phyloP scores from a whole-genome alignment of 1,140 invertebrate species.

The Trigoniulus corallinus region DNA sequence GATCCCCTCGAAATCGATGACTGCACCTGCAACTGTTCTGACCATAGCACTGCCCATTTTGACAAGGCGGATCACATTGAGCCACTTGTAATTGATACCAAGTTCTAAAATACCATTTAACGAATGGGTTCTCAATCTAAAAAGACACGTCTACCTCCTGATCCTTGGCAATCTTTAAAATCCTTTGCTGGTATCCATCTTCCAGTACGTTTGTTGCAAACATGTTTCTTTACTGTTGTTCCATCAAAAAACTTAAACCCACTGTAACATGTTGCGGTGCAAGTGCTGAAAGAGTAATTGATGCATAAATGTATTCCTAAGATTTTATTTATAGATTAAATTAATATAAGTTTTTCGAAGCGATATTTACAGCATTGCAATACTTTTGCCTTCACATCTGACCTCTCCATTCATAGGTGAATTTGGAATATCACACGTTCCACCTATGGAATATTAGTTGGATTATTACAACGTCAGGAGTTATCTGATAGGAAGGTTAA shows the following conservation, averaged over 20 bases:
- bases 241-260: conserved; percentile 9
- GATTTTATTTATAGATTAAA: too few relatives aligned
- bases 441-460: too few relatives aligned
- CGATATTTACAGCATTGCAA: too few relatives aligned
- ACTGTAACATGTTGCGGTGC: neutral
- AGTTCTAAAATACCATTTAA: neutral
- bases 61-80: conserved; percentile 50
- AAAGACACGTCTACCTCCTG: neutral
- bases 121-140: neutral
- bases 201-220: conserved; percentile 1
- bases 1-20: too few relatives aligned
- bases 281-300: conserved; percentile 3
- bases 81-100: conserved; percentile 28
- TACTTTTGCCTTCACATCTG: too few relatives aligned
- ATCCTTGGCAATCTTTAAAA: conserved; percentile 12
- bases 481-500: too few relatives aligned
- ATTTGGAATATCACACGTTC: too few relatives aligned
- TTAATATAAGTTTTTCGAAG: too few relatives aligned
- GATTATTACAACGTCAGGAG: too few relatives aligned
- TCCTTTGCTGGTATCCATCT: neutral
- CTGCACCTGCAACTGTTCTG: neutral
- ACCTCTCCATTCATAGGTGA: too few relatives aligned
- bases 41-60: conserved; percentile 40
- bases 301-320: too few relatives aligned
- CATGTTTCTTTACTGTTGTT: neutral